Evolutionary conservation across 2,888 invertebrate genomes (phyloP).

Genomic region (Zonitis immaculata): DNA sequence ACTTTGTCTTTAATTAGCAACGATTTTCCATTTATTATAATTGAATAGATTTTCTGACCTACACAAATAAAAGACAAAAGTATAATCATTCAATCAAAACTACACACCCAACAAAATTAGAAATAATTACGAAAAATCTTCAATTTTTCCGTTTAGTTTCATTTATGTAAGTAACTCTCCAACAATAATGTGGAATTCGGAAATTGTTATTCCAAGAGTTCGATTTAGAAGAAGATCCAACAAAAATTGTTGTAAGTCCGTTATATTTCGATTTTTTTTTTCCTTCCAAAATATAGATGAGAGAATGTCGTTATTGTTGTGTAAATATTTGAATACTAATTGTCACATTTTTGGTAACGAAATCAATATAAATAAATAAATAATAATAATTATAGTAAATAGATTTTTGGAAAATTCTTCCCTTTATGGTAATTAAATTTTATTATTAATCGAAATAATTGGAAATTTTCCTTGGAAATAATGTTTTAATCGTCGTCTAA

Average conservation of each 20-base stretch:
- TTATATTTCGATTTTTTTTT: background rate
- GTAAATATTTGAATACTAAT: background rate
- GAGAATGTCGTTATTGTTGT: background rate
- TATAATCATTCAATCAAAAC: slow-evolving; percentile 14
- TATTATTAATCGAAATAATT: too few species aligned
- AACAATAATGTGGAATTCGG: slow-evolving; percentile 11
- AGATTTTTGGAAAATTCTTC: background rate
- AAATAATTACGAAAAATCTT: slow-evolving; percentile 5
- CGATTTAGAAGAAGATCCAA: slow-evolving; percentile 1
- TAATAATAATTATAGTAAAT: background rate
- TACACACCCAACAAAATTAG: slow-evolving; percentile 4
- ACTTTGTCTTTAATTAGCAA: slow-evolving; percentile 9
- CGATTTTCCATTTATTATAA: background rate
- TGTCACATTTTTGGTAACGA: background rate
- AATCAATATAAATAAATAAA: too few species aligned
- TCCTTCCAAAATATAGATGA: too few species aligned
- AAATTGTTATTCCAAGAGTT: slow-evolving; percentile 15
- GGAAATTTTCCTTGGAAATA: too few species aligned
- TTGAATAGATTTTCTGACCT: too few species aligned
- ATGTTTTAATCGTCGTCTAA: too few species aligned
- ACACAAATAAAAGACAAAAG: slow-evolving; percentile 5
- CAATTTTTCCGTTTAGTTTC: slow-evolving; percentile 5
- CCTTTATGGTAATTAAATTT: background rate
- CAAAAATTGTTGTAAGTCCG: slow-evolving; percentile 9
- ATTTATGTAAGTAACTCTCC: background rate